Evolutionary conservation across 2,888 invertebrate species (phyloP).

Genomic region (Rhorus exstirpatorius): DNA sequence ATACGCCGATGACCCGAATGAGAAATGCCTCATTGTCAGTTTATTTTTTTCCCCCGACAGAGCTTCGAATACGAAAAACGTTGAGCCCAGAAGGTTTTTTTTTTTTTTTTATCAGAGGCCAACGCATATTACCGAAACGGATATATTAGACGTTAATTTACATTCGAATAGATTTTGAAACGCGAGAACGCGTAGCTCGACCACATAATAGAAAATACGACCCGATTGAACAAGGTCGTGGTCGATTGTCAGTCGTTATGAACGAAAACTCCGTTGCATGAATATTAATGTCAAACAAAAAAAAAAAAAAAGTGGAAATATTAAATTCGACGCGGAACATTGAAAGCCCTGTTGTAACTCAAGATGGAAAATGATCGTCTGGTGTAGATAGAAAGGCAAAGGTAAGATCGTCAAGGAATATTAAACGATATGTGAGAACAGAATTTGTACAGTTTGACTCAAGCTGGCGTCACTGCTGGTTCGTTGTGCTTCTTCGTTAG

Average conservation of each 20-base stretch:
- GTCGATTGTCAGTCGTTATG: conserved; percentile 46
- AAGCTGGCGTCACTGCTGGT: not conserved
- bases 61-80: no score
- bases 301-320: not conserved
- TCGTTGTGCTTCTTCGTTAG: conserved; percentile 8
- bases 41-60: no score
- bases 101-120: conserved; percentile 9
- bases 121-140: conserved; percentile 13
- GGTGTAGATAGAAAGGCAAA: not conserved
- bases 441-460: not conserved
- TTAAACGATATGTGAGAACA: not conserved
- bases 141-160: conserved; percentile 36
- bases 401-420: conserved; percentile 30
- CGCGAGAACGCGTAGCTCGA: conserved; percentile 46
- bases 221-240: conserved; percentile 62
- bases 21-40: no score
- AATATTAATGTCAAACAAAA: conserved; percentile 12
- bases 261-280: not conserved
- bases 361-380: conserved; percentile 25
- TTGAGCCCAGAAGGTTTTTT: no score
- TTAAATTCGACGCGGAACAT: not conserved
- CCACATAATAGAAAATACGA: conserved; percentile 69
- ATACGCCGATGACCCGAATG: no score
- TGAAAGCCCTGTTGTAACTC: conserved; percentile 41
- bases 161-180: conserved; percentile 38